Percentiles rank a stretch among this genome's conserved stretches.
Conservation (phyloP, 2,113 vertebrate species). For the Plecotus auritus region DNA sequence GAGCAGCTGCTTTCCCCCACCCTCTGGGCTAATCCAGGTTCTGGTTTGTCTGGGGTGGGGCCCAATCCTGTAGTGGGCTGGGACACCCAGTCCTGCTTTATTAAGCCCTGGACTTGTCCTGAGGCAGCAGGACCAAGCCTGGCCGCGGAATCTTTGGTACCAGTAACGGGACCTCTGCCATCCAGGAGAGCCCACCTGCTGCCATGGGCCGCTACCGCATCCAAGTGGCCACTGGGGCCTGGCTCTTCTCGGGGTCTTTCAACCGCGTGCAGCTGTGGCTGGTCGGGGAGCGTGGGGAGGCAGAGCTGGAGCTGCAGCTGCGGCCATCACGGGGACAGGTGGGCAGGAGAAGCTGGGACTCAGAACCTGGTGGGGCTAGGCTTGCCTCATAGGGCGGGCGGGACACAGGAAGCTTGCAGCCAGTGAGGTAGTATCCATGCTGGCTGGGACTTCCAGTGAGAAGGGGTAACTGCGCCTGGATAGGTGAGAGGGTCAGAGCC, state of each 20-base stretch:
- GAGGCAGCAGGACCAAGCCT: neutral
- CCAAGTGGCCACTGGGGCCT: conserved; percentile 83
- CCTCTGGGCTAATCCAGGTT: neutral
- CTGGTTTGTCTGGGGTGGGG: neutral
- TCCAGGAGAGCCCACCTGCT: neutral
- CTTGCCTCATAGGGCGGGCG: neutral
- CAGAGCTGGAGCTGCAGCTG: conserved; percentile 81
- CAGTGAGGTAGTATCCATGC: accelerated
- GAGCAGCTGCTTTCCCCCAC: neutral
- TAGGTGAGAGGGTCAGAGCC: neutral
- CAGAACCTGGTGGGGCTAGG: neutral
- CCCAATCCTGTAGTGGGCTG: no score
- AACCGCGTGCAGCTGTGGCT: conserved; percentile 86
- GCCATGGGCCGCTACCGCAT: conserved; percentile 84
- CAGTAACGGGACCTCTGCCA: neutral
- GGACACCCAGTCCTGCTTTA: neutral
- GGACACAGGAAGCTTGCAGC: neutral
- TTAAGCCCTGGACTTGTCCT: neutral
- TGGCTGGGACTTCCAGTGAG: neutral
- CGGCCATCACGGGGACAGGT: conserved; percentile 80
- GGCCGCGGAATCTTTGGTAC: neutral
- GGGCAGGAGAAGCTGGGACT: conserved; percentile 63
- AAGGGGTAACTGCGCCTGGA: no score
- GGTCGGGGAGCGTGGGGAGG: conserved; percentile 81
- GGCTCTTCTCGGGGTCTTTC: conserved; percentile 84